Evolutionary conservation across 2,113 vertebrate genomes (phyloP), one percentile per base, ranked within the genome.

Genomic region (Periophthalmodon schlosseri): DNA sequence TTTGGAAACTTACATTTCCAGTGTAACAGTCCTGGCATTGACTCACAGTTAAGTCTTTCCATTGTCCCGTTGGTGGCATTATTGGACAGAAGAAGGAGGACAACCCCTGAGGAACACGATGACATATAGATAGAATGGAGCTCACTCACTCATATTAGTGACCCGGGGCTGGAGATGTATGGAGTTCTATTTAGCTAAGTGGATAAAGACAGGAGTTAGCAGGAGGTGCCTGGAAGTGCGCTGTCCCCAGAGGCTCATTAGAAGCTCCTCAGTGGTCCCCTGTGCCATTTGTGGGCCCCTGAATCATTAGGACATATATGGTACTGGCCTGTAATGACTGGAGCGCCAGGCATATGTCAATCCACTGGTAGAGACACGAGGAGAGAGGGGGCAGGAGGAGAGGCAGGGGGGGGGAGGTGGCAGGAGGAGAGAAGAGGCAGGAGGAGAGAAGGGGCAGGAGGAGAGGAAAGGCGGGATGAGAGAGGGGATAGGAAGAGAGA

Each of bases 231-330:
- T 72, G 36, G 74, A 77, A 73, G 72, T 71, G 69, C 7, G 20
- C 52, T 21, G 14, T 83, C 86, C 68, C 84, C 58, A 66, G 82
- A 84, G 86, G 77, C 80, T 79, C 77, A 85, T 87, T 90, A 83
- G 74, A 63, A 63, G 60, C 28, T 69, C 69, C 70, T 84, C 71
- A 72, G 58, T 58, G 69, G 67, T 73, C 69, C 76, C 79, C 77
- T 76, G 71, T 56, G 50, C 71, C 72, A 63, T 70, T 46, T 61
- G 46, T 58, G 74, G 69, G 58, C 60, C 78, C 74, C 28, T 61
- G 70, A 75, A 80, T 86, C 84, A 86, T 82, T 80, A 76, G 71
- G 69, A 76, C 21, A 78, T 78, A 69, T 83, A 75, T 65, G 69
- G 67, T 72, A 61, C 61, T 2, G 73, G 74, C 33, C 63, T 70